Evolutionary conservation across 2,888 invertebrate species (phyloP).

Genomic region (Drosophila mettleri): DNA sequence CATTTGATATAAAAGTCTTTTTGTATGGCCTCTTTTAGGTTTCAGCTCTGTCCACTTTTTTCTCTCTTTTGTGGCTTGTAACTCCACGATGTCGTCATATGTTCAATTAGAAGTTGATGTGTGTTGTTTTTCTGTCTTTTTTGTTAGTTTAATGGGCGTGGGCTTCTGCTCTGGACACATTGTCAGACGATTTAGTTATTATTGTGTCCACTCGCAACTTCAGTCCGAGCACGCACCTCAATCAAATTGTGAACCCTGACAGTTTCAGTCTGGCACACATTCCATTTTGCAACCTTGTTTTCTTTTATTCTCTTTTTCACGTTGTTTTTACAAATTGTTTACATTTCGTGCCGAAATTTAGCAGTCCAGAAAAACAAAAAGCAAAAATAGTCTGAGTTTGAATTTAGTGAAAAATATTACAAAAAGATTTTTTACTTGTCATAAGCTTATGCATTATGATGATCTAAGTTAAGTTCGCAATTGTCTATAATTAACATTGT

Average conservation of each 20-base stretch:
- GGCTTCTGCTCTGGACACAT: conserved; percentile 6
- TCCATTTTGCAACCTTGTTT: conserved; percentile 18
- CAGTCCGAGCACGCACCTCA: conserved; percentile 39
- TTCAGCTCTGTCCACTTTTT: background rate
- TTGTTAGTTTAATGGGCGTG: conserved; percentile 51
- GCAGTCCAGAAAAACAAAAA: background rate
- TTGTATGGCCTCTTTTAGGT: background rate
- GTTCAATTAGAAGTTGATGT: conserved; percentile 49
- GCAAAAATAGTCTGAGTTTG: background rate
- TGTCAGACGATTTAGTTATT: conserved; percentile 25
- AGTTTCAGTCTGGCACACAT: conserved; percentile 30
- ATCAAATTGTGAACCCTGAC: conserved; percentile 36
- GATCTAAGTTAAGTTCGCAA: background rate
- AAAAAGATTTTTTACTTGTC: background rate
- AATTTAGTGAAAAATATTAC: background rate
- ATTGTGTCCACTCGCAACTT: conserved; percentile 33
- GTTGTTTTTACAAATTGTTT: conserved; percentile 35
- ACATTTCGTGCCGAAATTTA: conserved; percentile 29
- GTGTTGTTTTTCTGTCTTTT: conserved; percentile 7
- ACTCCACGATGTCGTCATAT: conserved; percentile 48
- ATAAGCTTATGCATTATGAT: background rate
- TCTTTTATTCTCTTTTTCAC: conserved; percentile 6
- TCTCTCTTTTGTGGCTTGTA: conserved; percentile 3
- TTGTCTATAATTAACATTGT: conserved; percentile 1
- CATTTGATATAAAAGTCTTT: background rate